phyloP scores from a whole-genome alignment of 2,797 vertebrate species.

The Gallinago solitaria region DNA sequence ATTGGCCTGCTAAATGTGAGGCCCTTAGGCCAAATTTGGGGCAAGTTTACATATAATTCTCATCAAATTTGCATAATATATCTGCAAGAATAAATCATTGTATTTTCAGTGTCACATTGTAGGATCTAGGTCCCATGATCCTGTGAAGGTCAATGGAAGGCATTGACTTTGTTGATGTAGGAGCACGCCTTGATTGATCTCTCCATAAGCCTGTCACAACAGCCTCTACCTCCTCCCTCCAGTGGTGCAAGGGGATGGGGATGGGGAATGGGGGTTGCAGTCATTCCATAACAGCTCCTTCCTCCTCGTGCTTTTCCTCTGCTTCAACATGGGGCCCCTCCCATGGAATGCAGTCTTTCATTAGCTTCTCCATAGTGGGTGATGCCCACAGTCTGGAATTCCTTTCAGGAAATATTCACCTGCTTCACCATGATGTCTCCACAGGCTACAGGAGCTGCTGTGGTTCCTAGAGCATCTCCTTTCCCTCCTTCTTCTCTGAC shows the following conservation, averaged over 20 bases:
- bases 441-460: background rate
- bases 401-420: background rate
- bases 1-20: background rate
- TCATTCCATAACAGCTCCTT: background rate
- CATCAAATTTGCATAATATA: background rate
- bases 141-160: background rate
- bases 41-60: background rate
- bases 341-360: background rate
- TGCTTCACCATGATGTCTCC: background rate
- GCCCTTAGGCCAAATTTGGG: background rate
- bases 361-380: background rate
- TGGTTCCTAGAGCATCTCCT: background rate
- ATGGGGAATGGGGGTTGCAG: background rate
- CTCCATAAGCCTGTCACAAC: background rate
- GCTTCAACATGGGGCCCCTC: background rate
- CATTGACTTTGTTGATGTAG: background rate
- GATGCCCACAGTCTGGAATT: background rate
- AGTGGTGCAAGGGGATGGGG: accelerated
- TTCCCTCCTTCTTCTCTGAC: background rate
- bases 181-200: background rate
- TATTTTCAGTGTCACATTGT: background rate
- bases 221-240: background rate
- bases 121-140: background rate
- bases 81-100: background rate
- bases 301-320: background rate